Conservation (phyloP, 2,888 invertebrate genomes). For the Isotomurus palustris region DNA sequence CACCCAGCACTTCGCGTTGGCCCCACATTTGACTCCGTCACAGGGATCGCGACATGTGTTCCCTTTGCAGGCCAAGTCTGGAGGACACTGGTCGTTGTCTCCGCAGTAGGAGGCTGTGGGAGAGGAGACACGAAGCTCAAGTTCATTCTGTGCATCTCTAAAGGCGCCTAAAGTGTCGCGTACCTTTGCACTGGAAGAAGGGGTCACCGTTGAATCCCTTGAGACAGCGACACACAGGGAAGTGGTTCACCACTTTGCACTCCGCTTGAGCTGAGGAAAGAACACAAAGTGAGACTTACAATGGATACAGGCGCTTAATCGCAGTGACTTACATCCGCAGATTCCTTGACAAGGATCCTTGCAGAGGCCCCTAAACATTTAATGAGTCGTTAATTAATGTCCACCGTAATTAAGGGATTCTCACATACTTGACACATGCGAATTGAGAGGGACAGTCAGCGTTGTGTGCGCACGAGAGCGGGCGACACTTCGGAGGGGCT, state of each 20-base stretch:
- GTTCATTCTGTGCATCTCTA: not conserved
- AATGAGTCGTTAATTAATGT: not conserved
- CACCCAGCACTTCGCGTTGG: conserved; percentile 46
- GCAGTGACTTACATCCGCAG: conserved; percentile 35
- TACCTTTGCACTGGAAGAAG: conserved; percentile 45
- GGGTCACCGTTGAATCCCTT: conserved; percentile 46
- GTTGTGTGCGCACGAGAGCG: conserved; percentile 42
- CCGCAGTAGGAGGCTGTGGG: conserved; percentile 41
- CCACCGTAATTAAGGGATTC: not conserved
- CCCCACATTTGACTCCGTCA: conserved; percentile 43
- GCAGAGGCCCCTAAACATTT: conserved; percentile 34
- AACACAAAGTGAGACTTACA: not conserved
- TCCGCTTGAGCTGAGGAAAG: conserved; percentile 19
- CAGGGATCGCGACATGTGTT: conserved; percentile 43
- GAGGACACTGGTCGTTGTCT: conserved; percentile 45
- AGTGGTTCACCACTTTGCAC: conserved; percentile 45
- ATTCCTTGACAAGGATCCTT: conserved; percentile 46
- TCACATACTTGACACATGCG: conserved; percentile 42
- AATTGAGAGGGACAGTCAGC: conserved; percentile 44
- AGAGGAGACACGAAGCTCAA: not conserved
- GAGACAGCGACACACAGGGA: conserved; percentile 44
- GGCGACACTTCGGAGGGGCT: conserved; percentile 45
- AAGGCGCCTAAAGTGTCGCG: not conserved
- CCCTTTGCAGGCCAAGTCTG: conserved; percentile 43
- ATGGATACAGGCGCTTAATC: not conserved